Evolutionary conservation across 2,113 vertebrate genomes (phyloP).

Genomic region (Tamias sibiricus): DNA sequence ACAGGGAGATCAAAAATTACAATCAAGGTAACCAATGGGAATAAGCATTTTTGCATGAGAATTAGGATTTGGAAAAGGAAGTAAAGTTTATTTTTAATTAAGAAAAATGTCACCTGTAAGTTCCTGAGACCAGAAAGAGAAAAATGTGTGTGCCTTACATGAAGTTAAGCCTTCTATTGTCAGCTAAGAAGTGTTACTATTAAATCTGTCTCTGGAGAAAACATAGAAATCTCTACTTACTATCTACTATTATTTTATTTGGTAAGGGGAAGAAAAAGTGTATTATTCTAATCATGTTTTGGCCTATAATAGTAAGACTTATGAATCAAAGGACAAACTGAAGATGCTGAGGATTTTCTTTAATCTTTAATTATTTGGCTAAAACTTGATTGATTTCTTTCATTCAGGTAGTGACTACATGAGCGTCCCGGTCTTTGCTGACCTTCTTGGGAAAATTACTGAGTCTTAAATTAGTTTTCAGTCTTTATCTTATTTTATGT

Average conservation of each 20-base stretch:
- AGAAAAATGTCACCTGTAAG: neutral
- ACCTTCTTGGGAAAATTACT: neutral
- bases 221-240: neutral
- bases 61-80: slow-evolving; percentile 22
- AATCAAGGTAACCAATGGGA: neutral
- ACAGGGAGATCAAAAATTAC: neutral
- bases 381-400: slow-evolving; percentile 31
- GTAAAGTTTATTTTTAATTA: slow-evolving; percentile 37
- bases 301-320: neutral
- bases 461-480: neutral
- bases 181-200: neutral
- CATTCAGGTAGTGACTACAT: neutral
- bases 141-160: neutral
- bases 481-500: neutral
- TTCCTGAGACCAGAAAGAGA: neutral
- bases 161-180: neutral
- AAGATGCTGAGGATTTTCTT: neutral
- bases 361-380: neutral
- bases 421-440: neutral
- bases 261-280: neutral
- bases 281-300: neutral
- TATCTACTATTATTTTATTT: neutral
- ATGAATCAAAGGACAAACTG: neutral
- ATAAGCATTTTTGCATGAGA: neutral
- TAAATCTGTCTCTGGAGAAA: neutral